Conservation (phyloP, 2,113 vertebrate species). For the Hepsetus odoe region DNA sequence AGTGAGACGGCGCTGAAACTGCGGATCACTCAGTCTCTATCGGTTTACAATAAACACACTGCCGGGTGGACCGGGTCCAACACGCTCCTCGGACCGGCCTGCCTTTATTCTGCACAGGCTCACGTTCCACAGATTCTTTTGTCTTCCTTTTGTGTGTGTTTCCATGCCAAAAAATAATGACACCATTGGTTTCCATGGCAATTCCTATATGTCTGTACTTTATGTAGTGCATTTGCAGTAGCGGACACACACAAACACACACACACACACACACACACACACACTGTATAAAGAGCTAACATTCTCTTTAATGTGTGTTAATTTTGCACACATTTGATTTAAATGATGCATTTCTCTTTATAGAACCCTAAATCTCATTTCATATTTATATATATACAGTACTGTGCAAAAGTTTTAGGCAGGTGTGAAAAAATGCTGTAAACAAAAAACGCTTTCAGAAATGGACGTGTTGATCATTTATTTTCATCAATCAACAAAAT, state of each 20-base stretch:
- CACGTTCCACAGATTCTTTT: background rate
- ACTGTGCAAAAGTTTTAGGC: too few relatives aligned
- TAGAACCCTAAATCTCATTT: too few relatives aligned
- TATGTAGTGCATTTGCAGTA: background rate
- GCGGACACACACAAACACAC: background rate
- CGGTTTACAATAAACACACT: background rate
- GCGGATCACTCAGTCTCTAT: background rate
- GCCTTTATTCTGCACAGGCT: background rate
- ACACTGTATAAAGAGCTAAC: too few relatives aligned
- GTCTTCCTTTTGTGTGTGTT: slow-evolving; percentile 34
- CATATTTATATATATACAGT: too few relatives aligned
- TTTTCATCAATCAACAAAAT: too few relatives aligned
- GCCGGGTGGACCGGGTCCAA: background rate
- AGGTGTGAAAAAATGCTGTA: too few relatives aligned
- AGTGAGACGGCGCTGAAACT: slow-evolving; percentile 40
- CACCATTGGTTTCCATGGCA: background rate
- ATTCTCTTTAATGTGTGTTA: too few relatives aligned
- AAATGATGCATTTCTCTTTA: too few relatives aligned
- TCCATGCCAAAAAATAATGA: background rate
- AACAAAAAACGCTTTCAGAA: too few relatives aligned
- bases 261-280: too few relatives aligned
- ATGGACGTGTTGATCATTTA: too few relatives aligned
- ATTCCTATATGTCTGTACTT: background rate
- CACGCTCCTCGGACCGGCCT: background rate
- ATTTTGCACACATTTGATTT: too few relatives aligned